Evolutionary conservation across 2,888 invertebrate genomes (phyloP).

Genomic region (Cryptosula pallasiana): DNA sequence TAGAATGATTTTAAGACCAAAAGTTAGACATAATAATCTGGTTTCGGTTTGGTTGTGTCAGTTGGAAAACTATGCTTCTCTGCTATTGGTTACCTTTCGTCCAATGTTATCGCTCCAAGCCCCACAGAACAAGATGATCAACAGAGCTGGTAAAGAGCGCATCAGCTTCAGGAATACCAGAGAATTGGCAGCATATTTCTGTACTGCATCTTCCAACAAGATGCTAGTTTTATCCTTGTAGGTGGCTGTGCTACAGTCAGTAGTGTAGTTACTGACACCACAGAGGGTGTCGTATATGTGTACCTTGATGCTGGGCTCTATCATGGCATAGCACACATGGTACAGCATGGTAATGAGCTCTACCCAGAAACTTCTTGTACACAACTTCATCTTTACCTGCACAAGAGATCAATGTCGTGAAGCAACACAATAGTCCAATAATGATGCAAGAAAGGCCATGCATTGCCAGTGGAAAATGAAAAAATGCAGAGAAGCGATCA

Average conservation of each 20-base stretch:
- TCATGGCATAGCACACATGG: constrained; percentile 50
- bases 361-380: constrained; percentile 29
- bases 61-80: no score
- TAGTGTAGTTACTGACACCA: constrained; percentile 32
- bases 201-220: constrained; percentile 37
- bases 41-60: no score
- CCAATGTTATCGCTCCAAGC: constrained; percentile 51
- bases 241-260: constrained; percentile 30
- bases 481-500: no score
- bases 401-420: no score
- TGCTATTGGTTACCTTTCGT: constrained; percentile 35
- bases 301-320: constrained; percentile 48
- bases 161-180: constrained; percentile 46
- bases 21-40: no score
- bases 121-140: constrained; percentile 50
- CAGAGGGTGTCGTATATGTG: constrained; percentile 47
- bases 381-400: no score
- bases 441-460: no score
- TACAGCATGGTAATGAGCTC: constrained; percentile 50
- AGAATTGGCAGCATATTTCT: constrained; percentile 39
- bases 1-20: no score
- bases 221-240: constrained; percentile 10
- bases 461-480: no score
- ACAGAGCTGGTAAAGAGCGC: constrained; percentile 48
- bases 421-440: no score